Base-by-base conservation (phyloP, 64 coral and sea anemone species). In the Stichodactyla mertensii region DNA sequence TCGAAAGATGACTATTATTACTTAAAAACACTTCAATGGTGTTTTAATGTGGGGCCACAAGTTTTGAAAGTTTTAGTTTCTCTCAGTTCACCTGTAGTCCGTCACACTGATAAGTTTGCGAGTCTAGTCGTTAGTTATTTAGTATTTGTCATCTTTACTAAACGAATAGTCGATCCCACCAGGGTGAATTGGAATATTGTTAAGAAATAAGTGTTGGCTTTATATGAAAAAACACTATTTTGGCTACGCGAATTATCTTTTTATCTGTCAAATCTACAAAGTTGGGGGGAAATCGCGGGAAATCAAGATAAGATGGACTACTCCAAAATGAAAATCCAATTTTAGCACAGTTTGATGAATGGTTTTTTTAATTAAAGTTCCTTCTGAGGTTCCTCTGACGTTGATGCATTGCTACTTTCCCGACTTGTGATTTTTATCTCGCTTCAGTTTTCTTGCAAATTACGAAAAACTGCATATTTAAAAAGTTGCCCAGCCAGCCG, bases 401-500 rank as follows among this genome's bases (percentile, higher is more conserved):
- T 81, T 85, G 83, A 61, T 57, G 27, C 83, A 64, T 85, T 85
- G 60, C 83, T 85, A 45, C 56, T 85, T 58, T 55, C 16, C 83
- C 83, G 83, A 85, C 83, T 58, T 81, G 45, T 85, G 83, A 85
- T 85, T 85, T 85, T 85, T 85, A 85, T 85, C 83, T 85, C 18
- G n/a, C n/a, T 74, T 74, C 26, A 27, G n/a, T 74, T 81, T 81
- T 80, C 54, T 81, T 16, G 78, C 51, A 81, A 81, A 81, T 81
- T 81, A 55, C n/a, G 16, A 81, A 52, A 81, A 81, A 81, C 13
- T 11, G 51, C n/a, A 81, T 52, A 81, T 52, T 16, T 53, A 54
- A 53, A 81, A 18, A 9, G 27, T 81, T 52, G 4, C 14, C 10
- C 7, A 54, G 53, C 78, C 78, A 81, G 78, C 51, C 51, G 36